Conservation (phyloP, 2,888 invertebrate species). For the Rhamnusium bicolor region DNA sequence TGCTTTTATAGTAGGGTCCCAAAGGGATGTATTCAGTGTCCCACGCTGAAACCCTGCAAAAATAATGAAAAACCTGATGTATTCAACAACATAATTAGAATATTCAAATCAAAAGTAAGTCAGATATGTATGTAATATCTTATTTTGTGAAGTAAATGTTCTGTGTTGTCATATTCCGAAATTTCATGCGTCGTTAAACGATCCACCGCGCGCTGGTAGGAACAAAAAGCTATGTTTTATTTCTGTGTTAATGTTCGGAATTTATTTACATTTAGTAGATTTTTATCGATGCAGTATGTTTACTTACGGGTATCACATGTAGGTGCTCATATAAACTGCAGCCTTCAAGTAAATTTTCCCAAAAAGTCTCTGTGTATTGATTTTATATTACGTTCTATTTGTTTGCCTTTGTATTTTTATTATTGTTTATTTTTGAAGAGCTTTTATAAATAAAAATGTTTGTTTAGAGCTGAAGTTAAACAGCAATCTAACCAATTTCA, state of each 20-base stretch:
- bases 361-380: slow-evolving; percentile 8
- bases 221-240: slow-evolving; percentile 18
- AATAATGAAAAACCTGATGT: slow-evolving; percentile 38
- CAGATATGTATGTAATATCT: neutral
- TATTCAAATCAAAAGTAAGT: slow-evolving; percentile 19
- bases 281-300: slow-evolving; percentile 28
- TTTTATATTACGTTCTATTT: neutral
- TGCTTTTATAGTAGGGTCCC: neutral
- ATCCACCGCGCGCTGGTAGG: neutral
- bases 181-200: slow-evolving; percentile 4
- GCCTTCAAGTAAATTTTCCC: neutral
- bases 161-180: neutral
- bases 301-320: slow-evolving; percentile 1
- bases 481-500: neutral
- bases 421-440: neutral
- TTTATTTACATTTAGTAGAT: slow-evolving; percentile 31
- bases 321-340: neutral
- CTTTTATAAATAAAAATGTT: slow-evolving; percentile 5
- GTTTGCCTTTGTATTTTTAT: neutral
- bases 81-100: slow-evolving; percentile 43
- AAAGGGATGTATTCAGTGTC: neutral
- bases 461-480: neutral
- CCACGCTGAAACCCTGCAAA: slow-evolving; percentile 31
- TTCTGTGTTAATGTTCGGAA: slow-evolving; percentile 18
- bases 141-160: neutral